Evolutionary conservation across 2,797 vertebrate species (phyloP).

Genomic region (Myripristis jacobus): DNA sequence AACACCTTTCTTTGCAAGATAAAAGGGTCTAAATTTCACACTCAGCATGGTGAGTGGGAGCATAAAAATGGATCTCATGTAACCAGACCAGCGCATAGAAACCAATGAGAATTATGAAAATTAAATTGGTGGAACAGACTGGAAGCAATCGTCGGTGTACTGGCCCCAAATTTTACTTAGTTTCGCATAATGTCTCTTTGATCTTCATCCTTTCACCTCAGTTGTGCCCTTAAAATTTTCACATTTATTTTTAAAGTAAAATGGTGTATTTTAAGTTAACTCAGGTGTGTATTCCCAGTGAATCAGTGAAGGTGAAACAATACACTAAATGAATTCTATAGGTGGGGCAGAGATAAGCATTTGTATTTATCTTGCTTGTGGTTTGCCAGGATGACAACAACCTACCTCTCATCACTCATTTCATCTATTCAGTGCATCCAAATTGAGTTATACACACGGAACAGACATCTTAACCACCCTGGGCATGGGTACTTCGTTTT

Average conservation of each 20-base stretch:
- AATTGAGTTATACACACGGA: constrained; percentile 4
- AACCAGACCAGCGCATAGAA: not conserved
- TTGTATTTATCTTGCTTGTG: constrained; percentile 7
- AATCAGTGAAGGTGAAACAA: constrained; percentile 2
- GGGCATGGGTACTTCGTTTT: not conserved
- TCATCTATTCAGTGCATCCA: constrained; percentile 3
- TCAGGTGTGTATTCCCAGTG: constrained; percentile 4
- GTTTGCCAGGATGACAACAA: constrained; percentile 55
- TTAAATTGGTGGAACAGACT: not conserved
- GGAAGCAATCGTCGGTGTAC: too few species aligned
- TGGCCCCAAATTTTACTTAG: not conserved
- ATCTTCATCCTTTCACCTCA: not conserved
- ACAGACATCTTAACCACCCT: not conserved
- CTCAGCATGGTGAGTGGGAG: not conserved
- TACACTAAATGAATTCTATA: not conserved
- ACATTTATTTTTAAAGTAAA: not conserved
- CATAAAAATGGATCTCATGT: not conserved
- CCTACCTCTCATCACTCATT: constrained; percentile 71
- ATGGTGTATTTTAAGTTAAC: constrained; percentile 4
- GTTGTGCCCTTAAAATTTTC: not conserved
- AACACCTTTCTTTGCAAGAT: constrained; percentile 24
- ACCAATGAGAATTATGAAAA: not conserved
- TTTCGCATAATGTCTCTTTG: not conserved
- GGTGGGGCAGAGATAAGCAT: not conserved
- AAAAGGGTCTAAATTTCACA: constrained; percentile 13